These are phyloP conservation scores for Cavia aperea DNA, from an alignment of 2,113 vertebrate genomes.

Conservation along the genomic window DNA sequence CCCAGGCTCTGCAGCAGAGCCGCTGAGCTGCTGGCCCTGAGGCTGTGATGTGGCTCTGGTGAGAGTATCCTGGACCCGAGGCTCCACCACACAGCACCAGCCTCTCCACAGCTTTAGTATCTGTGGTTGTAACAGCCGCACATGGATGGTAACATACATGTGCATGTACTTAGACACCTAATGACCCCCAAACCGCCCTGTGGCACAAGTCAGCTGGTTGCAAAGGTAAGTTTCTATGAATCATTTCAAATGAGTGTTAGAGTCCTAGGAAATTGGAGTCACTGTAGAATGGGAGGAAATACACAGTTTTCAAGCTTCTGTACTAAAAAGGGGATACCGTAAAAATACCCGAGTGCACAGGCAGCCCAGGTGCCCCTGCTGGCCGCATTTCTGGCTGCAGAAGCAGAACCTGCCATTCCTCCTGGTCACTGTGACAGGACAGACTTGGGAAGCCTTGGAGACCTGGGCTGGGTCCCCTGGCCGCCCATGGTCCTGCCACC, in stretches of 20 bases:
- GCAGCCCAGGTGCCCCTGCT: background rate
- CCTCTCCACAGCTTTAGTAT: background rate
- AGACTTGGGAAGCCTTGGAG: background rate
- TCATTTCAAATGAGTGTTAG: conserved; percentile 57
- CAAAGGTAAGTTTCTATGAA: conserved; percentile 62
- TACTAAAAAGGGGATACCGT: background rate
- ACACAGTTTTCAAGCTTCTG: background rate
- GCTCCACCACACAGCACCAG: background rate
- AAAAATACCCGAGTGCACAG: background rate
- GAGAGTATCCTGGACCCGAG: background rate
- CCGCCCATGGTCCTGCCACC: background rate
- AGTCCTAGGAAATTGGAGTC: conserved; percentile 63
- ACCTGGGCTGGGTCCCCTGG: background rate
- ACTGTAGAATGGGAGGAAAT: conserved; percentile 20
- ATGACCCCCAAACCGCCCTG: conserved; percentile 48
- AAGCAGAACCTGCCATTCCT: too few relatives aligned
- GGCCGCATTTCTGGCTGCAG: background rate
- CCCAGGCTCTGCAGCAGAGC: background rate
- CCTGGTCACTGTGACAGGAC: background rate
- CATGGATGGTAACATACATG: background rate
- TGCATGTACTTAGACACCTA: background rate
- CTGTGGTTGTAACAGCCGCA: background rate
- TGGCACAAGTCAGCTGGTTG: conserved; percentile 51
- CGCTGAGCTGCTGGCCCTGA: background rate
- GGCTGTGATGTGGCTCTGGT: background rate